Percentiles rank a stretch among this genome's conserved stretches.
These are phyloP conservation scores for Pungitius pungitius DNA, from an alignment of 2,113 vertebrate species.

Conservation along the genomic window DNA sequence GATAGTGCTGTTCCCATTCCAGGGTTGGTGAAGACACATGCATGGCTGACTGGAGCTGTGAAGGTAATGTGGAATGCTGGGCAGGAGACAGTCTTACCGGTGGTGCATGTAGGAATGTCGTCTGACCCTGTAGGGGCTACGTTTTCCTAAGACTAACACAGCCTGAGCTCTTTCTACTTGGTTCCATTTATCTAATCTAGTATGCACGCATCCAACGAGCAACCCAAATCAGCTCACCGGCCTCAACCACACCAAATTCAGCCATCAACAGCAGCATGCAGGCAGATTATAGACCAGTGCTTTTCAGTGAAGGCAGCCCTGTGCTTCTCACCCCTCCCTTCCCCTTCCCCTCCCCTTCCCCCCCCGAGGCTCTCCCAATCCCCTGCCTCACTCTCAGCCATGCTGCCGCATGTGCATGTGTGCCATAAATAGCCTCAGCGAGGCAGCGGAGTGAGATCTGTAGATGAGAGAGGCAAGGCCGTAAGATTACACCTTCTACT, in stretches of 20 bases:
- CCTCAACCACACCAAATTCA: not conserved
- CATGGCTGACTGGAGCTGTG: constrained; percentile 75
- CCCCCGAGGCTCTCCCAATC: constrained; percentile 53
- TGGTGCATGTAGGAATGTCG: constrained; percentile 68
- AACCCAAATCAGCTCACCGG: constrained; percentile 19
- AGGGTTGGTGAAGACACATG: constrained; percentile 54
- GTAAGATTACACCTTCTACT: constrained; percentile 60
- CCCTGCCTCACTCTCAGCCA: constrained; percentile 41
- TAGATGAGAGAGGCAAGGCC: constrained; percentile 51
- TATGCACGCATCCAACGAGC: constrained; percentile 5
- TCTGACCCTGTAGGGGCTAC: constrained; percentile 54
- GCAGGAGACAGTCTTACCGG: constrained; percentile 57
- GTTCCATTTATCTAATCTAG: constrained; percentile 30
- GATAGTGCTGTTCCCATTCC: constrained; percentile 72
- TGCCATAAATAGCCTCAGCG: constrained; percentile 67
- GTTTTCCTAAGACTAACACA: constrained; percentile 17
- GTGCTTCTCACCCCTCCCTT: constrained; percentile 30
- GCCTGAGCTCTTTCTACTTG: constrained; percentile 33
- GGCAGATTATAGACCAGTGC: constrained; percentile 39
- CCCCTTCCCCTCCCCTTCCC: not conserved
- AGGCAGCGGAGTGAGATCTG: constrained; percentile 63
- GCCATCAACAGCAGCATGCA: constrained; percentile 10
- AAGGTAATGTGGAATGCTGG: constrained; percentile 70
- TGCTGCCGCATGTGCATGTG: constrained; percentile 59
- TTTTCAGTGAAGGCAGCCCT: constrained; percentile 46